Conservation (phyloP, 2,113 vertebrate species). For the Oxyruncus cristatus region DNA sequence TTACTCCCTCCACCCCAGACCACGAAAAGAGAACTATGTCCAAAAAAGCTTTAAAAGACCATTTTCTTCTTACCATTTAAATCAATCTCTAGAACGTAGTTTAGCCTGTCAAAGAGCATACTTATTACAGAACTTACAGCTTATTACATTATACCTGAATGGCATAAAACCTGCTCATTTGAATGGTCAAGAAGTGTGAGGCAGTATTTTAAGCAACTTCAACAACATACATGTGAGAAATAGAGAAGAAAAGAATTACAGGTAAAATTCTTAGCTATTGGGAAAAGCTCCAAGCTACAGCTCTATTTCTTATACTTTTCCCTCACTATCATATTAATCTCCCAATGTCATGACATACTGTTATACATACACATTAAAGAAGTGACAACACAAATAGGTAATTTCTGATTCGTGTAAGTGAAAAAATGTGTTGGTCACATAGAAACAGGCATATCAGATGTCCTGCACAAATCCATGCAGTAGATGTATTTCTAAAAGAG, state of each 20-base stretch:
- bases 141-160: rapidly evolving
- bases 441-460: rapidly evolving
- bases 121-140: not conserved
- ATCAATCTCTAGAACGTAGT: not conserved
- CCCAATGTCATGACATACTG: rapidly evolving
- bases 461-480: not conserved
- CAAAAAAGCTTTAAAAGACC: not conserved
- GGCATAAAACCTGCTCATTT: not conserved
- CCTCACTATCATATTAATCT: not conserved
- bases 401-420: not conserved
- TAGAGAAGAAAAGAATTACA: not conserved
- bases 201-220: not conserved
- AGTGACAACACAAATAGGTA: rapidly evolving
- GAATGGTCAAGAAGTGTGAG: not conserved
- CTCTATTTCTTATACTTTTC: not conserved
- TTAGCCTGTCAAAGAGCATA: not conserved
- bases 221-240: rapidly evolving
- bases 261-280: not conserved
- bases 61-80: not conserved
- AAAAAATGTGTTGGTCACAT: not conserved
- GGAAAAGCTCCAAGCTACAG: not conserved
- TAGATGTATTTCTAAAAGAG: rapidly evolving
- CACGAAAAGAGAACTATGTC: not conserved
- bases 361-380: rapidly evolving
- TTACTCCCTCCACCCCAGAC: not conserved